Percentiles rank a stretch among this genome's conserved stretches.
phyloP scores from a whole-genome alignment of 2,113 vertebrate genomes.

The Etheostoma spectabile region DNA sequence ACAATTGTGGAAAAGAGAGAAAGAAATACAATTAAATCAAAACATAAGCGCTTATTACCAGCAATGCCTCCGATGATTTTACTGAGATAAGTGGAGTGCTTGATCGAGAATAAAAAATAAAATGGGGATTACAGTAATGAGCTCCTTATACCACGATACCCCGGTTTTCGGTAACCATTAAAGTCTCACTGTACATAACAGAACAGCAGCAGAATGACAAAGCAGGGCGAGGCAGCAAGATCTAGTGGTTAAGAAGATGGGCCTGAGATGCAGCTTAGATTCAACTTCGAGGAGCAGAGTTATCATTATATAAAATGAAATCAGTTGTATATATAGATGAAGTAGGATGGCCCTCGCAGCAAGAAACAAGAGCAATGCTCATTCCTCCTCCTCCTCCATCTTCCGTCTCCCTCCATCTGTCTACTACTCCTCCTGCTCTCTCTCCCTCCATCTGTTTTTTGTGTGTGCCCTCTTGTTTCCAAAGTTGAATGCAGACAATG shows the following conservation, averaged over 20 bases:
- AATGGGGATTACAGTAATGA: conserved; percentile 31
- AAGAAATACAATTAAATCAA: neutral
- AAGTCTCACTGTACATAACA: conserved; percentile 22
- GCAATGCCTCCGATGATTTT: conserved; percentile 1
- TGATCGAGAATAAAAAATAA: conserved; percentile 6
- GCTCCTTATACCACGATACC: conserved; percentile 10
- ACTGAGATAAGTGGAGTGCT: neutral
- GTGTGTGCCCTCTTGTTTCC: conserved; percentile 71
- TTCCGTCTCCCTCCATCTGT: conserved; percentile 76
- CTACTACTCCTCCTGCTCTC: conserved; percentile 70
- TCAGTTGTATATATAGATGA: conserved; percentile 77
- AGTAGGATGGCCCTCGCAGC: conserved; percentile 79
- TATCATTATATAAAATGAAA: conserved; percentile 74
- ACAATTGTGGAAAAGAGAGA: neutral
- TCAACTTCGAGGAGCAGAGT: conserved; percentile 55
- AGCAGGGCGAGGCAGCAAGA: conserved; percentile 39
- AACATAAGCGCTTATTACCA: neutral
- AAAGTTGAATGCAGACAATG: conserved; percentile 60
- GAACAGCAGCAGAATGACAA: conserved; percentile 57
- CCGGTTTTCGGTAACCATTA: conserved; percentile 32
- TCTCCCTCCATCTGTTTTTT: conserved; percentile 78
- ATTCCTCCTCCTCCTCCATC: conserved; percentile 77
- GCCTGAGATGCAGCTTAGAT: conserved; percentile 52
- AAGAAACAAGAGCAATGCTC: conserved; percentile 75
- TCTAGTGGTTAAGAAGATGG: conserved; percentile 14